Percentiles rank a stretch among this genome's conserved stretches.
Conservation (phyloP, 2,113 vertebrate genomes). For the Herpailurus yagouaroundi region DNA sequence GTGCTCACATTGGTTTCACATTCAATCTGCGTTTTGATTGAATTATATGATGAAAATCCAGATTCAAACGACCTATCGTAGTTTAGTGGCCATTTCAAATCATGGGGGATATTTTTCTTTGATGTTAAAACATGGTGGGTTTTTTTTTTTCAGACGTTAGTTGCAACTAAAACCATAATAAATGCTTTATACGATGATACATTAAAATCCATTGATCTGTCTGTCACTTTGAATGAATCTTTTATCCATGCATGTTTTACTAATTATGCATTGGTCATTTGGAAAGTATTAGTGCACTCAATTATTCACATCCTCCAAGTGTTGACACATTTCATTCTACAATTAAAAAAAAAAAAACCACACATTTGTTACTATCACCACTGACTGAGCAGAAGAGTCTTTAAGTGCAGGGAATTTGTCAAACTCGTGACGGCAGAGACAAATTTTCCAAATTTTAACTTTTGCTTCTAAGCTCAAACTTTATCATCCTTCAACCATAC, state of each 20-base stretch:
- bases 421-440: neutral
- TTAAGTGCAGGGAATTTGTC: neutral
- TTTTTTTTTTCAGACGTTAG: neutral
- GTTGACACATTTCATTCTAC: neutral
- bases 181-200: neutral
- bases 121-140: neutral
- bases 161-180: neutral
- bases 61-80: neutral
- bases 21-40: conserved; percentile 11
- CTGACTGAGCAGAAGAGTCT: neutral
- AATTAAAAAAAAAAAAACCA: neutral
- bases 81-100: neutral
- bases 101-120: neutral
- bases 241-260: neutral
- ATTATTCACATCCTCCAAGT: neutral
- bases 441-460: neutral
- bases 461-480: neutral
- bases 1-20: neutral
- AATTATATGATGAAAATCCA: neutral
- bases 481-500: neutral
- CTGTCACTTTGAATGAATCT: neutral
- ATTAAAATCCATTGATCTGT: neutral
- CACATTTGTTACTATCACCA: neutral
- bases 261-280: neutral
- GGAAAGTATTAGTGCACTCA: neutral